Base-by-base conservation (phyloP, 1,140 invertebrate genomes). In the Caenorhabditis remanei region DNA sequence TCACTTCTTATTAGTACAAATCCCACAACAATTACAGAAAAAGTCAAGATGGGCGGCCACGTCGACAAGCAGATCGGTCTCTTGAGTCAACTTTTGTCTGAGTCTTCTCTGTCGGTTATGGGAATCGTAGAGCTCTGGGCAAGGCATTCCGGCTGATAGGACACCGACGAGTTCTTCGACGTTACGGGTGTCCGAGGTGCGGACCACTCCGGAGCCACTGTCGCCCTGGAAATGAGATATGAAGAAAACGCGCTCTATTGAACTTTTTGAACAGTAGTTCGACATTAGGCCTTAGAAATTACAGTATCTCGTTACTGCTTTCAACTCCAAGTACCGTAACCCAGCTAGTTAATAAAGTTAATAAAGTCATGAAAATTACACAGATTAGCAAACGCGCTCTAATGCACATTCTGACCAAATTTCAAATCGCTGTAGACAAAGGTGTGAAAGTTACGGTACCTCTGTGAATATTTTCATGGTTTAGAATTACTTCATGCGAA, bases 21-120 rank as follows among this genome's bases (percentile, higher is more conserved):
- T 79, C 24, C 71, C 71, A 79, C 71, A 79, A 19, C 71, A 79
- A 2, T 8, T 79, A n/a, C 71, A 79, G 9, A 79, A 79, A 46
- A 79, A 79, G 5, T 79, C 71, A 5, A 79, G 6, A 41, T 79
- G 71, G 2, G 43, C 16, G 5, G 71, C 13, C 13, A 79, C 71
- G 53, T 79, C 71, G 9, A 79, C 46, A 5, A 79, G 71, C 8
- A 79, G 46, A 79, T 79, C 71, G n/a, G 71, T 79, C n/a, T 79
- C 71, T 11, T 24, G 71, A 50, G 71, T 50, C 71, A 79, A 24
- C n/a, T 50, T 48, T 24, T n/a, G n/a, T 5, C 46, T 4, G 4
- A 24, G 7, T 41, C 24, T 48, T 13, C 71, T 46, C 24, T 79
- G 46, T 13, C 19, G 19, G 11, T 53, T n/a, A 50, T 79, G 71